These are phyloP conservation scores for Asobara japonica DNA, from an alignment of 1,140 invertebrate genomes.

Conservation along the genomic window DNA sequence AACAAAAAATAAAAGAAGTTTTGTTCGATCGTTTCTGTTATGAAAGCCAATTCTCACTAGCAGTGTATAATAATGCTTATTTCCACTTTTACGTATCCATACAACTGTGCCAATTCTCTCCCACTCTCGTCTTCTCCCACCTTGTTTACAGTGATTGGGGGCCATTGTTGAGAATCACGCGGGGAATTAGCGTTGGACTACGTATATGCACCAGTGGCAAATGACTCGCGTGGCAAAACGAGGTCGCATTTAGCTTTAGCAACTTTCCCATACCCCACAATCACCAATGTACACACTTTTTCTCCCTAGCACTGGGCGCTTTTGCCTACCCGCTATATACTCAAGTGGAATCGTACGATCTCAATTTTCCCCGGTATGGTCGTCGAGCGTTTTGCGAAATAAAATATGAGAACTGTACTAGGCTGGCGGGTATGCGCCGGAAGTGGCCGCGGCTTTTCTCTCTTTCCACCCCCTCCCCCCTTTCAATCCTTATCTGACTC, in stretches of 20 bases:
- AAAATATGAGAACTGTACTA: slow-evolving; percentile 51
- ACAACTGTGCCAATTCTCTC: neutral
- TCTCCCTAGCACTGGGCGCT: slow-evolving; percentile 6
- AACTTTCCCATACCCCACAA: neutral
- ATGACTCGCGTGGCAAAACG: slow-evolving; percentile 21
- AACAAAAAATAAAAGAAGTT: neutral
- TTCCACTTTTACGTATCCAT: slow-evolving; percentile 21
- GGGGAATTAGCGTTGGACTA: slow-evolving; percentile 36
- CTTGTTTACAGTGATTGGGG: slow-evolving; percentile 41
- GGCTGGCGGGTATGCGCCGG: slow-evolving; percentile 31
- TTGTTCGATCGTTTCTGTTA: slow-evolving; percentile 26
- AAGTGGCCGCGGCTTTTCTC: slow-evolving; percentile 24
- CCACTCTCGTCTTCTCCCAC: neutral
- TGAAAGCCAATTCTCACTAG: slow-evolving; percentile 25
- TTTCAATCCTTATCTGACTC: slow-evolving; percentile 29
- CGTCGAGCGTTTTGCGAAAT: slow-evolving; percentile 49
- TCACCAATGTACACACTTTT: neutral
- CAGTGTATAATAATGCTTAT: slow-evolving; percentile 23
- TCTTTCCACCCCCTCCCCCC: slow-evolving; percentile 42
- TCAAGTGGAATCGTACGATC: slow-evolving; percentile 48
- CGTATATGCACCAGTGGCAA: neutral
- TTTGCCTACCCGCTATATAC: neutral
- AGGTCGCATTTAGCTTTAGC: slow-evolving; percentile 19
- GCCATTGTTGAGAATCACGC: slow-evolving; percentile 34
- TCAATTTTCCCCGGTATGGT: slow-evolving; percentile 44